A percentile compares a stretch with the other conserved stretches of the same genome.
These are phyloP conservation scores for Todus mexicanus DNA, from an alignment of 2,797 vertebrate genomes.

Conservation along the genomic window DNA sequence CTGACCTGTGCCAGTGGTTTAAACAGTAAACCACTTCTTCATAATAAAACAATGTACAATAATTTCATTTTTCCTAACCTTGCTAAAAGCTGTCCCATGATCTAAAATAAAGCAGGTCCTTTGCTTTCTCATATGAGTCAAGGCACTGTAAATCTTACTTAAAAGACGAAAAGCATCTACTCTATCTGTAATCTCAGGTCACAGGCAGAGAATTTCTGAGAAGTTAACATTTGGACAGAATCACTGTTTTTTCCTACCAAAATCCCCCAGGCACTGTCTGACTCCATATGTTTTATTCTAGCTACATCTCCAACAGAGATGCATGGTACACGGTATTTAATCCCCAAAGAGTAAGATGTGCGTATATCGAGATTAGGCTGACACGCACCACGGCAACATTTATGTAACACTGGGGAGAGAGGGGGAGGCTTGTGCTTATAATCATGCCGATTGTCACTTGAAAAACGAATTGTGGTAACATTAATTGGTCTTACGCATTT, in stretches of 20 bases:
- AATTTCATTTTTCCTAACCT: neutral
- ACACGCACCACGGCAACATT: neutral
- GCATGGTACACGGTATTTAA: neutral
- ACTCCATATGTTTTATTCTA: conserved; percentile 34
- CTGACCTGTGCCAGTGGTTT: conserved; percentile 1
- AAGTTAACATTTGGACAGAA: conserved; percentile 13
- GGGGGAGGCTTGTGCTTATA: neutral
- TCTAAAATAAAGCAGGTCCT: conserved; percentile 7
- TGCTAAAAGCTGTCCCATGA: neutral
- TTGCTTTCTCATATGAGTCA: neutral
- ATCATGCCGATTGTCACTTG: neutral
- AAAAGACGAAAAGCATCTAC: conserved; percentile 18
- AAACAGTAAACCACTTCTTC: neutral
- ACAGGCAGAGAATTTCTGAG: conserved; percentile 15
- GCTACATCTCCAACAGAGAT: neutral
- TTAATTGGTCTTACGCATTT: neutral
- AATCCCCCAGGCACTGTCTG: conserved; percentile 18
- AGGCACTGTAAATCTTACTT: neutral
- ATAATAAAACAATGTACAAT: neutral
- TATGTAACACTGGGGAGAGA: neutral
- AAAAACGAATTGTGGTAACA: neutral
- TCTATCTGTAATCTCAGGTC: conserved; percentile 5
- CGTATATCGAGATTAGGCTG: neutral
- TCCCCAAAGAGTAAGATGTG: neutral
- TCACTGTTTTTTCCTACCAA: neutral